These are phyloP conservation scores for Heliconius himera DNA, from an alignment of 1,140 invertebrate genomes.

Conservation along the genomic window DNA sequence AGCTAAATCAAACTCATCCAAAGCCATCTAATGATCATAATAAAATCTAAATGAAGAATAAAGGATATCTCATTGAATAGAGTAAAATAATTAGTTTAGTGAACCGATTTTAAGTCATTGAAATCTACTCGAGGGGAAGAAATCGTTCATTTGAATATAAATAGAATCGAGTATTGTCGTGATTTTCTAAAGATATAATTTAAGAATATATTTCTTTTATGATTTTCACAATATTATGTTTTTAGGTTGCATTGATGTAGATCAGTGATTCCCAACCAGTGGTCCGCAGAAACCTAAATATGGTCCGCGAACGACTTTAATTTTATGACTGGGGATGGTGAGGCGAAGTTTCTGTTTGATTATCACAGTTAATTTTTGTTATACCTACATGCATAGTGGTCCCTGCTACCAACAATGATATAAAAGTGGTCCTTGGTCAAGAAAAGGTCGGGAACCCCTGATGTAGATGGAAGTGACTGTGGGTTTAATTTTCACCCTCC, in stretches of 20 bases:
- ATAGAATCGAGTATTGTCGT: not conserved
- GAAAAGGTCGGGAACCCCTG: too few relatives aligned
- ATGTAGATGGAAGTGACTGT: not conserved
- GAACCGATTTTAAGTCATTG: slow-evolving; percentile 4
- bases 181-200: not conserved
- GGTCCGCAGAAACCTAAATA: too few relatives aligned
- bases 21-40: not conserved
- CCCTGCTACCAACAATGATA: too few relatives aligned
- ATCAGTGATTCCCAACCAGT: too few relatives aligned
- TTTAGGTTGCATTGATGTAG: not conserved
- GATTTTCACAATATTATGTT: not conserved
- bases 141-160: slow-evolving; percentile 1
- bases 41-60: not conserved
- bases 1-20: too few relatives aligned
- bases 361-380: too few relatives aligned
- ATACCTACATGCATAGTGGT: too few relatives aligned
- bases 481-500: not conserved
- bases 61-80: not conserved
- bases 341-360: too few relatives aligned
- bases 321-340: too few relatives aligned
- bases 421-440: too few relatives aligned
- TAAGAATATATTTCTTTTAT: not conserved
- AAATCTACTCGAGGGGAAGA: not conserved
- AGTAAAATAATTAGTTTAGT: not conserved
- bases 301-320: too few relatives aligned